Evolutionary conservation across 2,888 invertebrate species (phyloP).

Genomic region (Arrhopalites spinosus): DNA sequence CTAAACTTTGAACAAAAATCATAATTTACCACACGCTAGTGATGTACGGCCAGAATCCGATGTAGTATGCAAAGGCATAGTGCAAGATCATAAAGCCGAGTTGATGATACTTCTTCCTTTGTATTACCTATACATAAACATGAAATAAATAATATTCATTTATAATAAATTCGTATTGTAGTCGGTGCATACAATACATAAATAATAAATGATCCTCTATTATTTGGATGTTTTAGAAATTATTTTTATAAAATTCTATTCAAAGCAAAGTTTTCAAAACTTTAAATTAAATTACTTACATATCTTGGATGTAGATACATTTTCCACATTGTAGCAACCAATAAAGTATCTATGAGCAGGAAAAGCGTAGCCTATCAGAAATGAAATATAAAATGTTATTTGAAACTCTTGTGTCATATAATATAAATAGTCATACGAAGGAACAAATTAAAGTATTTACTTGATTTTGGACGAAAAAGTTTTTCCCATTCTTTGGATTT

Average conservation of each 20-base stretch:
- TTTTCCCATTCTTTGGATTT: constrained; percentile 48
- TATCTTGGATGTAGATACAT: constrained; percentile 52
- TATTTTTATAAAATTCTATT: no score
- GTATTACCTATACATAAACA: no score
- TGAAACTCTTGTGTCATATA: no score
- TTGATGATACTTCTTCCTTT: constrained; percentile 43
- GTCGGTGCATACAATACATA: no score
- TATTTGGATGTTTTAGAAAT: no score
- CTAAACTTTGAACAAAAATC: no score
- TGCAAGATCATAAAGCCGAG: constrained; percentile 52
- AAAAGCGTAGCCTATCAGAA: constrained; percentile 45
- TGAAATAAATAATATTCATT: no score
- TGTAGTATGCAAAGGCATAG: constrained; percentile 48
- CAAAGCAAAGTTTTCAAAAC: no score
- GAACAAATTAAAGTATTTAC: constrained; percentile 6
- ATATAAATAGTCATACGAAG: not conserved
- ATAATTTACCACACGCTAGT: constrained; percentile 53
- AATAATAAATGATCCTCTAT: no score
- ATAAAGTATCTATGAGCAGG: constrained; percentile 49
- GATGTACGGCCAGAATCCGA: constrained; percentile 50
- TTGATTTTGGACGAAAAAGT: constrained; percentile 53
- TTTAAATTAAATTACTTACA: no score
- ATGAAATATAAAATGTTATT: no score
- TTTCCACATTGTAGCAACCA: constrained; percentile 54
- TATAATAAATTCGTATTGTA: no score